These are phyloP conservation scores for Candidula unifasciata DNA, from an alignment of 2,888 invertebrate genomes.

Conservation along the genomic window DNA sequence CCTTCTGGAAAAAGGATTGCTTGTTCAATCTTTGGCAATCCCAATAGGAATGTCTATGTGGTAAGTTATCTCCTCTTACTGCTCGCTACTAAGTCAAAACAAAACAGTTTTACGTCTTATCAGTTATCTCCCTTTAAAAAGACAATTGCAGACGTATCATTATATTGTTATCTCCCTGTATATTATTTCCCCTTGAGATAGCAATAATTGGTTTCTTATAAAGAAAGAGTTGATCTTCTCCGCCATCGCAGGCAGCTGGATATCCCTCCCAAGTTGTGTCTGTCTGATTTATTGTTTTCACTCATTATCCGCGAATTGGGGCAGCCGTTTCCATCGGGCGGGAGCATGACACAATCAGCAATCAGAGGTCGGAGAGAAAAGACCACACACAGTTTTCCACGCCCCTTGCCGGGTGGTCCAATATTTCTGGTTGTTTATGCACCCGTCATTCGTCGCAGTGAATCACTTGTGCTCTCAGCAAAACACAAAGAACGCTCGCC, in stretches of 20 bases:
- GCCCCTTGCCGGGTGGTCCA: constrained; percentile 23
- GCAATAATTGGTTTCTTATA: background rate
- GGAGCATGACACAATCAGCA: background rate
- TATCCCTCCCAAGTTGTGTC: background rate
- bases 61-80: too few species aligned
- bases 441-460: constrained; percentile 3
- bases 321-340: background rate
- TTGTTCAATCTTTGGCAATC: too few species aligned
- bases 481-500: constrained; percentile 18
- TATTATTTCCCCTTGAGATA: background rate
- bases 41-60: too few species aligned
- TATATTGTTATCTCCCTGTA: background rate
- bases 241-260: too few species aligned
- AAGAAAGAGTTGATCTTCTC: too few species aligned
- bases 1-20: too few species aligned
- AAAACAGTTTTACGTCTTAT: too few species aligned
- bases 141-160: background rate
- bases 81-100: too few species aligned
- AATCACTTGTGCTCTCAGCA: constrained; percentile 2
- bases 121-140: background rate
- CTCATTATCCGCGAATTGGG: background rate
- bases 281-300: background rate
- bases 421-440: constrained; percentile 22
- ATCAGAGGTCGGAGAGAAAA: background rate
- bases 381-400: background rate